A percentile compares a stretch with the other conserved stretches of the same genome.
phyloP scores from a whole-genome alignment of 2,888 invertebrate species.

The Tenthredo mesomela region DNA sequence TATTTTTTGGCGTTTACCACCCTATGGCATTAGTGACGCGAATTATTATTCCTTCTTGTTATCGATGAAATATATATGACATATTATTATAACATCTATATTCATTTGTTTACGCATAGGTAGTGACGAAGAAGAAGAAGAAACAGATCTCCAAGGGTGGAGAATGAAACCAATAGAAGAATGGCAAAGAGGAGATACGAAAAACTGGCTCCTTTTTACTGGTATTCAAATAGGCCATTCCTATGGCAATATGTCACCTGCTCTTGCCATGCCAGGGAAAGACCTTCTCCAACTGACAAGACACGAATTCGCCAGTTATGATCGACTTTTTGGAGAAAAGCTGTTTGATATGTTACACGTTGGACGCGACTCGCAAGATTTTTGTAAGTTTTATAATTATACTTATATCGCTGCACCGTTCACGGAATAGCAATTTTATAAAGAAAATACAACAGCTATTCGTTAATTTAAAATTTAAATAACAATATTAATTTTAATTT shows the following conservation, averaged over 20 bases:
- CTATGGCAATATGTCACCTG: background rate
- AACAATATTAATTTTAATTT: background rate
- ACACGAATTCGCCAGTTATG: conserved; percentile 70
- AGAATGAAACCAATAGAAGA: conserved; percentile 1
- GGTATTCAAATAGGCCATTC: background rate
- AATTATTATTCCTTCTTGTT: background rate
- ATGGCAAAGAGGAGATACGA: background rate
- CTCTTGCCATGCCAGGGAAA: conserved; percentile 67
- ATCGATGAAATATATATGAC: background rate
- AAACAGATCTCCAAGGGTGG: conserved; percentile 5
- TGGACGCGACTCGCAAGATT: conserved; percentile 63
- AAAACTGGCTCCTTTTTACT: background rate
- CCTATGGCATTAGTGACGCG: too few relatives aligned
- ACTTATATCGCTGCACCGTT: background rate
- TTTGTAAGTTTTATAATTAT: conserved; percentile 64
- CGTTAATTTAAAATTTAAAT: background rate
- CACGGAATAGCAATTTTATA: background rate
- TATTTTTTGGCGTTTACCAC: too few relatives aligned
- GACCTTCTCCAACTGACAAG: conserved; percentile 67
- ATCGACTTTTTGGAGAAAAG: conserved; percentile 70
- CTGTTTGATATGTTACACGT: conserved; percentile 72
- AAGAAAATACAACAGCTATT: background rate
- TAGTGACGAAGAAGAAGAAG: background rate
- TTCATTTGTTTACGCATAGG: background rate
- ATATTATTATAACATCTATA: background rate